Evolutionary conservation across 2,113 vertebrate species (phyloP).

Genomic region (Heterotilapia buettikoferi): DNA sequence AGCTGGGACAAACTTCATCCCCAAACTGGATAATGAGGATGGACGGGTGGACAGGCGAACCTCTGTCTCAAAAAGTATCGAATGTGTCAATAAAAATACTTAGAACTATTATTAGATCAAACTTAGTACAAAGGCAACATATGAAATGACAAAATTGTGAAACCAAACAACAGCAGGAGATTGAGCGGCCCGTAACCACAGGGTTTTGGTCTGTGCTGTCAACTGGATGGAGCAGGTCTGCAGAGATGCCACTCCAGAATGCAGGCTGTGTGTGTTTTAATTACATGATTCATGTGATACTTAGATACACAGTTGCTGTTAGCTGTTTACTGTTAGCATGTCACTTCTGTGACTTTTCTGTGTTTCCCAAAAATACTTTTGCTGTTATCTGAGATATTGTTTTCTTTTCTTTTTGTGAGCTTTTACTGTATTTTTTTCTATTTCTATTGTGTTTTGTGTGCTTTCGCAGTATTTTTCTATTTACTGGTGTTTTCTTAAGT

Average conservation of each 20-base stretch:
- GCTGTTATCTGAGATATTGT: neutral
- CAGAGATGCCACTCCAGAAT: neutral
- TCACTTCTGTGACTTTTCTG: neutral
- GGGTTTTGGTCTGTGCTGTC: neutral
- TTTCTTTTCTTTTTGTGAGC: neutral
- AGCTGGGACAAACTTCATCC: fast-evolving
- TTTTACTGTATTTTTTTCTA: neutral
- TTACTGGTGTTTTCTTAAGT: neutral
- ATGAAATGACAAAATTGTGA: neutral
- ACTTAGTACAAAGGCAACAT: neutral
- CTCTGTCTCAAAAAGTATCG: neutral
- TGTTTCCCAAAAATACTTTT: neutral
- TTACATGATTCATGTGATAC: neutral
- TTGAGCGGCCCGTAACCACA: neutral
- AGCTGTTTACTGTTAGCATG: neutral
- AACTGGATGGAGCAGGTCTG: neutral
- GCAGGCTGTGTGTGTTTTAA: neutral
- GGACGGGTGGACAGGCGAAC: neutral
- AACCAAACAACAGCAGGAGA: neutral
- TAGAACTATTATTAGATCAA: neutral
- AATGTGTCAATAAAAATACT: neutral
- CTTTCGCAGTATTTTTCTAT: neutral
- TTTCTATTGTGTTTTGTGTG: neutral
- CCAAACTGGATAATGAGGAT: fast-evolving
- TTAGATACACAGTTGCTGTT: neutral